phyloP scores from a whole-genome alignment of 2,888 invertebrate genomes.

The Nemotelus nigrinus region DNA sequence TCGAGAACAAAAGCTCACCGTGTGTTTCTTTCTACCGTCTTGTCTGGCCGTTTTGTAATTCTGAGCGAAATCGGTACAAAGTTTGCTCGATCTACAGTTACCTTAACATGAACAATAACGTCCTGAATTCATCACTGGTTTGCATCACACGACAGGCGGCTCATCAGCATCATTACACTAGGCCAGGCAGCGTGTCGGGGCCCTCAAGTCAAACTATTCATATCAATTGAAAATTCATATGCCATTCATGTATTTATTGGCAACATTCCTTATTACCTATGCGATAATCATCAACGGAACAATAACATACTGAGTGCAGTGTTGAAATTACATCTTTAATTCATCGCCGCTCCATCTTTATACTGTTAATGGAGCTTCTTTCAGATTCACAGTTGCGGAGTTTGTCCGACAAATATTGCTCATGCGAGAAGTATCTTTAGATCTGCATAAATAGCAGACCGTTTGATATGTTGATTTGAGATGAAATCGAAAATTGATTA shows the following conservation, averaged over 20 bases:
- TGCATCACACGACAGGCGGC: constrained; percentile 15
- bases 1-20: constrained; percentile 28
- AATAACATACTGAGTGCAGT: not conserved
- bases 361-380: not conserved
- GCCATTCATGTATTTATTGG: not conserved
- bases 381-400: not conserved
- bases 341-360: not conserved
- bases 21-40: not conserved
- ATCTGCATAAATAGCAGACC: constrained; percentile 13
- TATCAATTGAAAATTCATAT: not conserved
- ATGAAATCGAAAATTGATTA: constrained; percentile 3
- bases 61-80: not conserved
- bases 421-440: constrained; percentile 9
- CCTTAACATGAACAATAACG: constrained; percentile 32
- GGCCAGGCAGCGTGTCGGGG: not conserved
- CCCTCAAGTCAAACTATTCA: too few relatives aligned
- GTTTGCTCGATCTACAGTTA: not conserved
- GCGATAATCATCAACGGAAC: constrained; percentile 7
- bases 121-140: constrained; percentile 6
- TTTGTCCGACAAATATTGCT: not conserved
- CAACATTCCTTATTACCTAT: constrained; percentile 1
- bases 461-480: not conserved
- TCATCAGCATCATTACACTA: not conserved
- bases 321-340: constrained; percentile 22
- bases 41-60: constrained; percentile 9